Evolutionary conservation across 2,113 vertebrate species (phyloP).

Genomic region (Connochaetes taurinus): DNA sequence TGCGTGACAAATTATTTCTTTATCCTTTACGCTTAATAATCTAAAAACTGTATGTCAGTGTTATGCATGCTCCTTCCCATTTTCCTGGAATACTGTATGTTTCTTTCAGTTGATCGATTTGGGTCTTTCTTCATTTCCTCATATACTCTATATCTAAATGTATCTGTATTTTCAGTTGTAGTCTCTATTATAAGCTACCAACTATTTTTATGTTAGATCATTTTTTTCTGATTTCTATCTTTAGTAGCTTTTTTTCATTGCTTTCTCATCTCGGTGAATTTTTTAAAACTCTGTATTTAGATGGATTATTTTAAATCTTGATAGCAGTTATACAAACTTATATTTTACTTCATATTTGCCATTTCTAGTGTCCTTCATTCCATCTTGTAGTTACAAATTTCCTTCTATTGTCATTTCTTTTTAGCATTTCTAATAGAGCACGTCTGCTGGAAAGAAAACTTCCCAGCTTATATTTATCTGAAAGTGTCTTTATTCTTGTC

Average conservation of each 20-base stretch:
- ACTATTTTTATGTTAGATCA: not conserved
- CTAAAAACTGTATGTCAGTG: not conserved
- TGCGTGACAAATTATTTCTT: not conserved
- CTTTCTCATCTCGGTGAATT: not conserved
- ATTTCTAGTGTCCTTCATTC: not conserved
- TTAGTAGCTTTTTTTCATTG: not conserved
- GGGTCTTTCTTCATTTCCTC: not conserved
- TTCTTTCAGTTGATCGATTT: not conserved
- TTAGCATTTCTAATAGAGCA: not conserved
- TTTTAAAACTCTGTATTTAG: not conserved
- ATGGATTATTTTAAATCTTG: not conserved
- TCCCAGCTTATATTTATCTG: not conserved
- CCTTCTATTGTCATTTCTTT: not conserved
- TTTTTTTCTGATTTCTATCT: not conserved
- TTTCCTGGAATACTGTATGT: not conserved
- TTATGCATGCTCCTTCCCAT: not conserved
- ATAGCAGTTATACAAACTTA: not conserved
- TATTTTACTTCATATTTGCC: not conserved
- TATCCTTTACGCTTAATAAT: not conserved
- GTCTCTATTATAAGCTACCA: not conserved
- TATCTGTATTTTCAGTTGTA: not conserved
- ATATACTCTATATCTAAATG: not conserved
- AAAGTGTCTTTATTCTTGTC: not conserved
- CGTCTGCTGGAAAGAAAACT: not conserved
- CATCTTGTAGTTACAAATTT: not conserved